Base-by-base conservation (phyloP, 2,113 vertebrate species). In the Saguinus imperator region DNA sequence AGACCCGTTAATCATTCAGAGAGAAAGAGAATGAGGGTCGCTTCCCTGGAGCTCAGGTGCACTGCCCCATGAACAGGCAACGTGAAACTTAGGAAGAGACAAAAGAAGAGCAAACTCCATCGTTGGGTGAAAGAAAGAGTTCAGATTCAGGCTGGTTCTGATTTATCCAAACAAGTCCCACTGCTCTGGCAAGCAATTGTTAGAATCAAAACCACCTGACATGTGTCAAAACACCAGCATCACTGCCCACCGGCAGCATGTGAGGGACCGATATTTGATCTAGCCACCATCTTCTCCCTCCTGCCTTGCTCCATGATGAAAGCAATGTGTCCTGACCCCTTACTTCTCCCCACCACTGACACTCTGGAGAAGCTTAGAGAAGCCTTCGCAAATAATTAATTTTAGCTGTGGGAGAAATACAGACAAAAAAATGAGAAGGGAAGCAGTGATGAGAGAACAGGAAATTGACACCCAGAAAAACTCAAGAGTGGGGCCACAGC, bases 181-280 rank as follows among this genome's bases (percentile, higher is more conserved):
- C 95, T 83, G 80, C 91, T 94, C 81, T 91, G 91, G 57, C 1
- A 0, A 43, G 35, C 45, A 94, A 93, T 58, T 92, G 87, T 20
- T 66, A 23, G 90, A 97, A 96, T 95, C 87, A 95, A 97, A 97
- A 95, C 92, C 94, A 96, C 66, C 70, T 81, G 87, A 92, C 61
- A n/a, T 1, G 8, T 93, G 95, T 96, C 97, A 97, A 96, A 95
- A 98, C 84, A 94, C 70, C 82, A 83, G 20, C 50, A 48, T 92
- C 75, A 66, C 87, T 32, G 55, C 89, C 89, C 76, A 72, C 61
- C 1, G 0, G 84, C 70, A 29, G 37, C 87, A 48, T 0, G 0
- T 14, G 45, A 87, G 27, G 75, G 32, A 35, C 80, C 2, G 7
- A 55, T 37, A 90, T 37, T 55, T 27, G 3, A 77, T 85, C 70